These are phyloP conservation scores for Hycleus cichorii DNA, from an alignment of 1,140 invertebrate species.

Conservation along the genomic window DNA sequence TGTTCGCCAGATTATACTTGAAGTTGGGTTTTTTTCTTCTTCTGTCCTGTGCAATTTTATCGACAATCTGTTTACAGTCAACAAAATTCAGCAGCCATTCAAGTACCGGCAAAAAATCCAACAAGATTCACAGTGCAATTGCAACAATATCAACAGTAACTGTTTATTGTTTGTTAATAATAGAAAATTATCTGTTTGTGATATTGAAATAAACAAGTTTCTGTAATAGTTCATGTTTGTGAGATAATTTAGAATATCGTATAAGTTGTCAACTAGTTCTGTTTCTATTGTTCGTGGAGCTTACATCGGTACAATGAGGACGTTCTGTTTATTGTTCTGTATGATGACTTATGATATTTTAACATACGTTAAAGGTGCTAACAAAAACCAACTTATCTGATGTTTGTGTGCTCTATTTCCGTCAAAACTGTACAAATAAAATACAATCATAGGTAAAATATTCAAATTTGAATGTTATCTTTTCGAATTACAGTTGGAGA, in stretches of 20 bases:
- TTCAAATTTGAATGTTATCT: too few species aligned
- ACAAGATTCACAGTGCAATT: too few species aligned
- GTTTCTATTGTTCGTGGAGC: constrained; percentile 16
- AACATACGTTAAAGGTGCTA: constrained; percentile 16
- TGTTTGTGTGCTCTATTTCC: background rate
- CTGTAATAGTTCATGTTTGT: constrained; percentile 4
- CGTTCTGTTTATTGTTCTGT: constrained; percentile 18
- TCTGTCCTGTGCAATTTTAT: too few species aligned
- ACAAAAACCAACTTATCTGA: constrained; percentile 15
- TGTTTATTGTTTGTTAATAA: too few species aligned
- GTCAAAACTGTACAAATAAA: too few species aligned
- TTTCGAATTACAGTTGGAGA: too few species aligned
- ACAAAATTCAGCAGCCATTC: too few species aligned
- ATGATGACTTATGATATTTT: constrained; percentile 22
- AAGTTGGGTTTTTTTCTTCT: too few species aligned
- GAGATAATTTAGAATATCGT: background rate
- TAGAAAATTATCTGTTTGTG: constrained; percentile 6
- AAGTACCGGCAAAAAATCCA: too few species aligned
- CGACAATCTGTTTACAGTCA: too few species aligned
- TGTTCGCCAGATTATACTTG: background rate
- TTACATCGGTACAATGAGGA: constrained; percentile 17
- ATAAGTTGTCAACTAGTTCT: background rate
- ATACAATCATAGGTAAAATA: too few species aligned
- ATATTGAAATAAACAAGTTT: constrained; percentile 12
- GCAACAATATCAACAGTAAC: too few species aligned